Percentiles rank a stretch among this genome's conserved stretches.
These are phyloP conservation scores for Bilobella aurantiaca DNA, from an alignment of 1,140 invertebrate species.

Conservation along the genomic window DNA sequence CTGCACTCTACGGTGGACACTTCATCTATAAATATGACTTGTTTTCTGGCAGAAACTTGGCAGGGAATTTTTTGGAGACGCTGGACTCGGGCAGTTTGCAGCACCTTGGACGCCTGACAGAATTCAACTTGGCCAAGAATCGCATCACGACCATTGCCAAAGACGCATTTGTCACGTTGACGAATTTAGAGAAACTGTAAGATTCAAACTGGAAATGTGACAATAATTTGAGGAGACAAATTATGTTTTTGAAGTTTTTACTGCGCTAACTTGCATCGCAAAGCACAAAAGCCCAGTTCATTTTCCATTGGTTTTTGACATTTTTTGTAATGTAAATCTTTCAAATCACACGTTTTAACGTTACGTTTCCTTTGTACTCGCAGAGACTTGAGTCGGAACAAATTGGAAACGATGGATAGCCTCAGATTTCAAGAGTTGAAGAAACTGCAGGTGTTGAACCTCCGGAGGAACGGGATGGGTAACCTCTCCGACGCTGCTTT, in stretches of 20 bases:
- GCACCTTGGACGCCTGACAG: slow-evolving; percentile 58
- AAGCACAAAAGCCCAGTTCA: too few species aligned
- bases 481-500: slow-evolving; percentile 74
- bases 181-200: slow-evolving; percentile 60
- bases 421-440: slow-evolving; percentile 65
- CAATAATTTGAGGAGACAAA: too few species aligned
- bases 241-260: too few species aligned
- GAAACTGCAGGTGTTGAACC: slow-evolving; percentile 57
- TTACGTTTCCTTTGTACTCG: slow-evolving; percentile 31
- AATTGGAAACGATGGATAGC: slow-evolving; percentile 60
- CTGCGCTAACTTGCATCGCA: too few species aligned
- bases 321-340: too few species aligned
- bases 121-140: slow-evolving; percentile 73
- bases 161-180: slow-evolving; percentile 59
- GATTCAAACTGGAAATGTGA: too few species aligned
- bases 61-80: slow-evolving; percentile 58
- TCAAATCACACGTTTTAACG: too few species aligned
- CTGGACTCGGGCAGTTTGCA: slow-evolving; percentile 59
- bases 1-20: slow-evolving; percentile 42
- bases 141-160: slow-evolving; percentile 55
- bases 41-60: slow-evolving; percentile 52
- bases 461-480: slow-evolving; percentile 67
- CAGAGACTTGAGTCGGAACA: slow-evolving; percentile 72
- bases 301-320: too few species aligned
- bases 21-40: slow-evolving; percentile 29